Evolutionary conservation across 1,140 invertebrate species (phyloP).

Genomic region (Panagrolaimus sp.): DNA sequence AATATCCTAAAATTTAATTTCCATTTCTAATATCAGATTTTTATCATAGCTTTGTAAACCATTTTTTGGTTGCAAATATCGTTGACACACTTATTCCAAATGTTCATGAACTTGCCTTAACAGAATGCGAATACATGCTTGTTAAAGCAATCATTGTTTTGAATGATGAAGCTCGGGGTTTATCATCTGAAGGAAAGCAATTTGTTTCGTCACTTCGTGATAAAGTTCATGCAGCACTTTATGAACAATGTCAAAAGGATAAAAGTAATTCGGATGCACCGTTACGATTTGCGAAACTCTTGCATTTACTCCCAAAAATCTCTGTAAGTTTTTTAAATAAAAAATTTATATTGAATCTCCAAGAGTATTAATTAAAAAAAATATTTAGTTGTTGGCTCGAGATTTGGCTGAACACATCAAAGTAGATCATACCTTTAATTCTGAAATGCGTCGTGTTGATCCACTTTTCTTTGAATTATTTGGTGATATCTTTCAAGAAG

Average conservation of each 20-base stretch:
- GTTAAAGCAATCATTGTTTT: slow-evolving; percentile 46
- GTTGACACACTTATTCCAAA: slow-evolving; percentile 30
- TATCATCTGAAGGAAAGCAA: slow-evolving; percentile 22
- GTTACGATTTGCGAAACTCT: slow-evolving; percentile 45
- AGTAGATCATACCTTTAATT: slow-evolving; percentile 43
- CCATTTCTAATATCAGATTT: slow-evolving; percentile 17
- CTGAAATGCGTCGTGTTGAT: slow-evolving; percentile 25
- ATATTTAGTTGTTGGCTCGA: slow-evolving; percentile 44
- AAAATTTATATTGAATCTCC: too few species aligned
- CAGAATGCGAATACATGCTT: slow-evolving; percentile 38
- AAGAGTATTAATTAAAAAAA: neutral
- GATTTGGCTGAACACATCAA: slow-evolving; percentile 51
- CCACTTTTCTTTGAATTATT: slow-evolving; percentile 51
- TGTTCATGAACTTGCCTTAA: slow-evolving; percentile 34
- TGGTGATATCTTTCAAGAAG: slow-evolving; percentile 50
- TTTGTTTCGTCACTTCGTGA: slow-evolving; percentile 46
- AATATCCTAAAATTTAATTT: neutral
- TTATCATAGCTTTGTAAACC: slow-evolving; percentile 38
- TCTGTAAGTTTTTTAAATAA: slow-evolving; percentile 29
- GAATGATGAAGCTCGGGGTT: slow-evolving; percentile 31
- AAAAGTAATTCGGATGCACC: slow-evolving; percentile 29
- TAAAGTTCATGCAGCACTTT: slow-evolving; percentile 46
- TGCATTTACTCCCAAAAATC: slow-evolving; percentile 51
- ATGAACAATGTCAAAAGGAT: slow-evolving; percentile 34
- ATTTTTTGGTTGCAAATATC: slow-evolving; percentile 41